phyloP scores from a whole-genome alignment of 2,113 vertebrate species.

The Gnathonemus echidnorhynchus region DNA sequence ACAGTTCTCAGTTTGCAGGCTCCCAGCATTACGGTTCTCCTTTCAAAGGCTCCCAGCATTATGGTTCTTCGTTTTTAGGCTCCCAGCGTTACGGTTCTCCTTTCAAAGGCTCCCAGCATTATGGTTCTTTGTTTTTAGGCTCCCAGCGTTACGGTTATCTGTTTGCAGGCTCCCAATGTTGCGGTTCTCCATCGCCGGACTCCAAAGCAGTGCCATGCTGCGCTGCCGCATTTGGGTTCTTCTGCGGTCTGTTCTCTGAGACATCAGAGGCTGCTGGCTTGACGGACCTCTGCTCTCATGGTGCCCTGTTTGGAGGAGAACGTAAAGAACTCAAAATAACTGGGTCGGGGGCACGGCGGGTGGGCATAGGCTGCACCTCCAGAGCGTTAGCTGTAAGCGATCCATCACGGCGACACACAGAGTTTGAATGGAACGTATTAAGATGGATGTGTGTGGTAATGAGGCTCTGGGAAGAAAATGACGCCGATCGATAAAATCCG shows the following conservation, averaged over 20 bases:
- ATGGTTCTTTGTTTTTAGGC: too few relatives aligned
- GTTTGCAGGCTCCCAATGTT: neutral
- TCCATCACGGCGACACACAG: neutral
- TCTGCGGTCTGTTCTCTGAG: neutral
- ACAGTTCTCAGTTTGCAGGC: too few relatives aligned
- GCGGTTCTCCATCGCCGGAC: neutral
- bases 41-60: too few relatives aligned
- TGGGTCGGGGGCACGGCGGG: neutral
- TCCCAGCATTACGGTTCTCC: neutral
- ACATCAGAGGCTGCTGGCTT: neutral
- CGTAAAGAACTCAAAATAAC: neutral
- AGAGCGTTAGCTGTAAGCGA: neutral
- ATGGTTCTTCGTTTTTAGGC: too few relatives aligned
- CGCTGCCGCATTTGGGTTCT: neutral
- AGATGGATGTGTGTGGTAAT: conserved; percentile 6
- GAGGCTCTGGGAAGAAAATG: neutral
- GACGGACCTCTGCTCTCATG: neutral
- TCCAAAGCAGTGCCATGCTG: neutral
- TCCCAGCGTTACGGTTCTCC: neutral
- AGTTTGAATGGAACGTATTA: neutral
- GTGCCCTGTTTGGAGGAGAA: neutral
- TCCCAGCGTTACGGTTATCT: neutral
- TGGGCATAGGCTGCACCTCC: neutral
- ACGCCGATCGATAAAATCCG: conserved; percentile 5
- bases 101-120: too few relatives aligned